Evolutionary conservation across 2,113 vertebrate genomes (phyloP), one percentile per base, ranked within the genome.

Genomic region (Loxodonta africana): DNA sequence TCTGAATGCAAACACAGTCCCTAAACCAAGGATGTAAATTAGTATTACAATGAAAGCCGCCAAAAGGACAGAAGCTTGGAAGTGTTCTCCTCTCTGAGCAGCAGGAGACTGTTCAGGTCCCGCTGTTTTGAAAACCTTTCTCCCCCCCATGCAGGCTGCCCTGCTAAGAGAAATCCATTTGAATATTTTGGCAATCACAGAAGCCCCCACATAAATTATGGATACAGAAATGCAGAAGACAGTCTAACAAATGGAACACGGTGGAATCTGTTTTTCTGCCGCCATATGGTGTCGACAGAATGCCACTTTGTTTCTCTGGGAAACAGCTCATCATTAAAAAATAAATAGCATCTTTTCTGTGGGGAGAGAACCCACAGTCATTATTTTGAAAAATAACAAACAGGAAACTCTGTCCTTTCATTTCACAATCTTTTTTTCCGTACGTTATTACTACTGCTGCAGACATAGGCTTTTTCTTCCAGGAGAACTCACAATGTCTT

Each of bases 241-340:
- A 98, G 96, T 98, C 97, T 98, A 98, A 99, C 97, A 98, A 98
- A 98, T 98, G 98, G 98, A 98, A 98, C 96, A 97, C 90, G 93
- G 97, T 97, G 86, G 98, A 98, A 99, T 98, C 97, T 97, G 98
- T 98, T 98, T 99, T 98, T 98, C 98, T 96, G 96, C 97, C 95
- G 91, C 98, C 98, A 98, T 99, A 99, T 99, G 98, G 98, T 98
- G 98, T 98, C 98, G 98, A 98, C 98, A 98, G 98, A 99, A 99
- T 98, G 98, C 96, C 97, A 99, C 98, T 98, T 99, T 98, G 98
- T 98, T 98, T 98, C 98, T 98, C 97, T 95, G 97, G 97, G 96
- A 98, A 98, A 98, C 97, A 98, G 97, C 96, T 98, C 97, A 97
- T 98, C 96, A 98, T 98, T 98, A 98, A 98, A 98, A 98, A 98